Evolutionary conservation across 1,140 invertebrate genomes (phyloP), one percentile per base, ranked within the genome.

Genomic region (Berghia stephanieae): DNA sequence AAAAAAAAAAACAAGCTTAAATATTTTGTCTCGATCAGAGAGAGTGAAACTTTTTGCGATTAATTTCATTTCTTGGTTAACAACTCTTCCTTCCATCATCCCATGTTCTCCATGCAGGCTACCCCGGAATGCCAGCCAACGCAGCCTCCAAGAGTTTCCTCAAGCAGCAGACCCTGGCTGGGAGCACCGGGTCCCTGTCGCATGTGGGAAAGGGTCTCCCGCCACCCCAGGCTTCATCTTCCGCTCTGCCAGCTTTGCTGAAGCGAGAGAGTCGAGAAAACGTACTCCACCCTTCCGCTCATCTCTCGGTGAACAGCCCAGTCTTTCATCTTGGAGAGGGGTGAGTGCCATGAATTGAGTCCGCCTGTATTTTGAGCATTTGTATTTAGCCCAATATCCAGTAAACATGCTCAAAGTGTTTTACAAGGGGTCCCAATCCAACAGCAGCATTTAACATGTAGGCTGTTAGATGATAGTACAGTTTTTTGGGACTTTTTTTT

Each of bases 261-360:
- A 60, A 42, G n/a, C 34, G n/a, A 16, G 55, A 18, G 13, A 63
- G 44, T 31, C 52, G 72, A 16, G 72, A 75, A 1, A 57, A 21
- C 10, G 55, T 63, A 18, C 27, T 16, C 16, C 44, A 55, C 6
- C 6, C 31, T 38, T 34, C 46, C 1, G 6, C 31, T 18, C 42
- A 27, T 24, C 18, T 13, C 31, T 2, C 72, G n/a, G 24, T 40
- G 16, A 6, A 36, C 16, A 43, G 36, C 72, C 36, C 52, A 63
- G 38, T 40, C 55, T 8, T 75, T 75, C 72, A 75, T 27, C 38
- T 75, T 3, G 72, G 72, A 63, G 72, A 75, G 6, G 34, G 55
- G 72, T 75, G 49, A 10, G 55, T 38, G 8, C 31, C 8, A 10
- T 8, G 24, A 27, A 60, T 16, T 16, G 57, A 16, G 6, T 8